Percentiles rank a stretch among this genome's conserved stretches.
These are phyloP conservation scores for Bembecia ichneumoniformis DNA, from an alignment of 2,888 invertebrate species.

Conservation along the genomic window DNA sequence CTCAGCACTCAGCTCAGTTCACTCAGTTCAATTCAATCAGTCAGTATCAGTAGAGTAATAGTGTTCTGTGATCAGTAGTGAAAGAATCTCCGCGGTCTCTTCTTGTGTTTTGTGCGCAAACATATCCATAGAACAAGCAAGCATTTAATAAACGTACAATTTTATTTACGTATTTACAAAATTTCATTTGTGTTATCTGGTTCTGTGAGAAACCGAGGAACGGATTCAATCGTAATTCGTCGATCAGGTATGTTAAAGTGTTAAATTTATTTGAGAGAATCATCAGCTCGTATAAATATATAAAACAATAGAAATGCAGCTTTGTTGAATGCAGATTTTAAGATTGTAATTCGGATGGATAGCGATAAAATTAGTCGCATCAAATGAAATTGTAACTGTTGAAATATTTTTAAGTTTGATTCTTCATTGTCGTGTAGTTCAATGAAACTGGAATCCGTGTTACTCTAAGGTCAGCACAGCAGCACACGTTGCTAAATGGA, in stretches of 20 bases:
- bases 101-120: neutral
- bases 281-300: neutral
- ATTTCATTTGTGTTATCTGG: neutral
- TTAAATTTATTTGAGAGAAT: no score
- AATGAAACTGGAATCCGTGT: no score
- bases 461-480: no score
- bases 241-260: neutral
- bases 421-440: no score
- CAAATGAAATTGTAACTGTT: no score
- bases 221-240: neutral
- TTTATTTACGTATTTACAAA: neutral
- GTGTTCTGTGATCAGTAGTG: neutral
- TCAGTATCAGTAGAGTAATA: no score
- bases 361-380: no score
- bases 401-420: no score
- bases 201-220: neutral
- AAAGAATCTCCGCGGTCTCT: neutral
- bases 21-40: no score
- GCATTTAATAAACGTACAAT: neutral
- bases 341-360: neutral
- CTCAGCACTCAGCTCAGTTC: no score
- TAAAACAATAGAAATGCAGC: neutral
- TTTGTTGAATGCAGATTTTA: neutral
- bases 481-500: no score
- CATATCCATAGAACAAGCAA: neutral